These are phyloP conservation scores for Distichodus sexfasciatus DNA, from an alignment of 2,797 vertebrate genomes.

Conservation along the genomic window DNA sequence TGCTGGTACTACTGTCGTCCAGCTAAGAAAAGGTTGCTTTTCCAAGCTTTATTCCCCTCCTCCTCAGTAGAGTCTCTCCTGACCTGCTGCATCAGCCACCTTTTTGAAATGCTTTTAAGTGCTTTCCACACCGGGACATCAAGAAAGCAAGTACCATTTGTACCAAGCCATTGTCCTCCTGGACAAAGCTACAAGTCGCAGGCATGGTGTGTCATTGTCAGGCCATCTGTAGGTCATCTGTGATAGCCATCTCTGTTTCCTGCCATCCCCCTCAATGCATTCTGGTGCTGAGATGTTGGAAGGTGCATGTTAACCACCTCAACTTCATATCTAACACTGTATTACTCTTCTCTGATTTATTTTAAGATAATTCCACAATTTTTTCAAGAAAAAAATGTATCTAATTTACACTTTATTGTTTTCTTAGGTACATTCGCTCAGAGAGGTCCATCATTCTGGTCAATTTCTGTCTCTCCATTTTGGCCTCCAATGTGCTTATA, in stretches of 20 bases:
- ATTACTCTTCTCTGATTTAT: not conserved
- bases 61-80: too few species aligned
- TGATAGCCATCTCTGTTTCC: not conserved
- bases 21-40: too few species aligned
- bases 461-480: constrained; percentile 97
- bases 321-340: too few species aligned
- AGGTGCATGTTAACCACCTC: not conserved
- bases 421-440: constrained; percentile 89
- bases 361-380: not conserved
- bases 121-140: not conserved
- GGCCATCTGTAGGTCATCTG: constrained; percentile 30
- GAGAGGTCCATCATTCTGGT: constrained; percentile 97
- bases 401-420: not conserved
- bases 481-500: constrained; percentile 97
- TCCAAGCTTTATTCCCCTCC: too few species aligned
- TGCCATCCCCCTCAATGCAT: not conserved
- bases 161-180: constrained; percentile 16
- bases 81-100: too few species aligned
- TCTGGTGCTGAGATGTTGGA: not conserved
- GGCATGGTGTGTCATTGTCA: not conserved
- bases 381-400: too few species aligned
- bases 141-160: constrained; percentile 9
- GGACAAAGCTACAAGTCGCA: constrained; percentile 3
- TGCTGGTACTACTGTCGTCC: too few species aligned
- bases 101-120: constrained; percentile 11